phyloP scores from a whole-genome alignment of 2,113 vertebrate species.

The Heloderma charlesbogerti region DNA sequence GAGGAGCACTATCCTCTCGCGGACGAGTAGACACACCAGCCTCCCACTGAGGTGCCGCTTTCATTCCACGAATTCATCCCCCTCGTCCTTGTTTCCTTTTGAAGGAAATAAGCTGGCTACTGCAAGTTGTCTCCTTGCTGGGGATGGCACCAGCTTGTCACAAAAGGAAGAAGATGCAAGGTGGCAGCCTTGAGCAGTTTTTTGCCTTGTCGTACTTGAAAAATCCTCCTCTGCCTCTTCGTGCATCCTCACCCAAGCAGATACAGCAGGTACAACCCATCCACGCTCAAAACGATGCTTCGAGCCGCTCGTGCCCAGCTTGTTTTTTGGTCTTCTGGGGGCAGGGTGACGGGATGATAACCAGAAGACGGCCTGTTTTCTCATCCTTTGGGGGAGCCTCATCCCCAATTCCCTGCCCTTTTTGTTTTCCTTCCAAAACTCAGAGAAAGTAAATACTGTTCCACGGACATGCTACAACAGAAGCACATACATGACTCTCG shows the following conservation, averaged over 20 bases:
- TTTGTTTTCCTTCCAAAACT: constrained; percentile 18
- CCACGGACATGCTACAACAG: constrained; percentile 60
- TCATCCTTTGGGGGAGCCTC: constrained; percentile 25
- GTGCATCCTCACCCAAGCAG: background rate
- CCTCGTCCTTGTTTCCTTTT: background rate
- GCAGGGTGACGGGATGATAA: constrained; percentile 13
- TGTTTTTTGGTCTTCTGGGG: background rate
- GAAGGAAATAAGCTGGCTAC: constrained; percentile 4
- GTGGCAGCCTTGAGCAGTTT: background rate
- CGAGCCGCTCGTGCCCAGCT: background rate
- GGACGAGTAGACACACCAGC: no score
- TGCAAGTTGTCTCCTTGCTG: constrained; percentile 13
- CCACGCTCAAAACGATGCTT: background rate
- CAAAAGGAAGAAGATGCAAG: background rate
- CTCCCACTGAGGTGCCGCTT: background rate
- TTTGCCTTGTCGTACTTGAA: constrained; percentile 1
- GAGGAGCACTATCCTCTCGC: no score
- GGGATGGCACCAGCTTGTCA: background rate
- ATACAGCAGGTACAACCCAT: background rate
- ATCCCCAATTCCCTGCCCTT: background rate
- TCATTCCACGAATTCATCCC: background rate
- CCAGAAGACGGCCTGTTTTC: background rate
- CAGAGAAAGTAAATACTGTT: constrained; percentile 23
- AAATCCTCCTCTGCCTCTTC: background rate
- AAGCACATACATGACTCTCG: constrained; percentile 61